Evolutionary conservation across 2,797 vertebrate genomes (phyloP).

Genomic region (Characodon lateralis): DNA sequence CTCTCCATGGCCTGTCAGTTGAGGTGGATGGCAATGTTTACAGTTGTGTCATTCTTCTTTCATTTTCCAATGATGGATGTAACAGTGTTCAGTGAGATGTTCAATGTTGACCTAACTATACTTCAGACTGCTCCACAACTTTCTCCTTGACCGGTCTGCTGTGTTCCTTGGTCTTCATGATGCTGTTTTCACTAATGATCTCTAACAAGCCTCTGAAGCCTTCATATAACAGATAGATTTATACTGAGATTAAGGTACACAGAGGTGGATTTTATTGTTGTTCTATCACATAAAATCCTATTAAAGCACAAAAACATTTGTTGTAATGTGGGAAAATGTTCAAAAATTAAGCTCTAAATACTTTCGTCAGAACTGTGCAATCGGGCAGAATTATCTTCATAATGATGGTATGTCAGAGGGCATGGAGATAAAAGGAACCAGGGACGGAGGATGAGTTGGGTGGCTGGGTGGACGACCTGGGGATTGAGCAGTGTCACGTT

Average conservation of each 20-base stretch:
- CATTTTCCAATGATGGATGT: not conserved
- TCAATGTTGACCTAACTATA: not conserved
- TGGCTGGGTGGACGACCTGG: conserved; percentile 49
- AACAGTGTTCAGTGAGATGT: not conserved
- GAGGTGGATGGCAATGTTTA: not conserved
- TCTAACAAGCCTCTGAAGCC: not conserved
- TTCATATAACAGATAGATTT: not conserved
- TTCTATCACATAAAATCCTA: not conserved
- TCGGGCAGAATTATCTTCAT: conserved; percentile 29
- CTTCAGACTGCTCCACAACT: not conserved
- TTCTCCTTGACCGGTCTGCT: not conserved
- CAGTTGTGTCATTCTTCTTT: not conserved
- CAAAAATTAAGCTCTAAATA: not conserved
- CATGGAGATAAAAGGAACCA: conserved; percentile 43
- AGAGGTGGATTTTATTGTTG: not conserved
- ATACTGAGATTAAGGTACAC: not conserved
- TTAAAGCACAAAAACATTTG: not conserved
- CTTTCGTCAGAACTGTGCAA: not conserved
- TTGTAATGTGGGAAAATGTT: not conserved
- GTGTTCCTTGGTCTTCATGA: not conserved
- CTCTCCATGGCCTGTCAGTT: too few relatives aligned
- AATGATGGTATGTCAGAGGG: conserved; percentile 48
- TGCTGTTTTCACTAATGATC: not conserved
- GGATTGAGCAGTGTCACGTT: conserved; percentile 68
- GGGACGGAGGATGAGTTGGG: conserved; percentile 41